A percentile compares a stretch with the other conserved stretches of the same genome.
These are phyloP conservation scores for Cyclopterus lumpus DNA, from an alignment of 2,797 vertebrate species.

Conservation along the genomic window DNA sequence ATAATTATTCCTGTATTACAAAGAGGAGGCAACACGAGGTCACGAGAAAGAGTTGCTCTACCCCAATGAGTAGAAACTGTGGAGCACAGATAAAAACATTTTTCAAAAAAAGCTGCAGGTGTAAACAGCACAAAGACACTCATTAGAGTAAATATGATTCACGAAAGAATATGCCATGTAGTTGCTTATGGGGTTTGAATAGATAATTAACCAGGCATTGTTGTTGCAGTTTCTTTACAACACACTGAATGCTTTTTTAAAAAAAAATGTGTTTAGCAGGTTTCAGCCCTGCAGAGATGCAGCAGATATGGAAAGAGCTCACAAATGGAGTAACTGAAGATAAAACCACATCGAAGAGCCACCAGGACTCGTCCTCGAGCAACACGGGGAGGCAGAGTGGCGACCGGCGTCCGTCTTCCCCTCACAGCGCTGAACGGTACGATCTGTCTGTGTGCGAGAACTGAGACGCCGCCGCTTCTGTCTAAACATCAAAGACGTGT, in stretches of 20 bases:
- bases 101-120: background rate
- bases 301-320: conserved; percentile 95
- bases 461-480: conserved; percentile 33
- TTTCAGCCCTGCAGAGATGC: conserved; percentile 90
- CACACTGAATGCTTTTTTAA: background rate
- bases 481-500: conserved; percentile 70
- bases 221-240: background rate
- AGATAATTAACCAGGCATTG: background rate
- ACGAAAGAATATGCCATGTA: too few species aligned
- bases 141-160: background rate
- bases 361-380: conserved; percentile 84
- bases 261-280: conserved; percentile 74
- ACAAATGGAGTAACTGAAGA: conserved; percentile 87
- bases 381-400: conserved; percentile 83
- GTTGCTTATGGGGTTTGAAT: background rate
- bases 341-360: conserved; percentile 83
- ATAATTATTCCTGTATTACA: conserved; percentile 21
- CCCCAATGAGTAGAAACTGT: background rate
- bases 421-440: conserved; percentile 89
- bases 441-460: conserved; percentile 13
- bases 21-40: background rate
- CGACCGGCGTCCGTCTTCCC: conserved; percentile 86
- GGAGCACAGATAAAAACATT: background rate
- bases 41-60: background rate
- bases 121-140: background rate